A percentile compares a stretch with the other conserved stretches of the same genome.
phyloP scores from a whole-genome alignment of 2,797 vertebrate genomes.

The Gymnothorax reevesii region DNA sequence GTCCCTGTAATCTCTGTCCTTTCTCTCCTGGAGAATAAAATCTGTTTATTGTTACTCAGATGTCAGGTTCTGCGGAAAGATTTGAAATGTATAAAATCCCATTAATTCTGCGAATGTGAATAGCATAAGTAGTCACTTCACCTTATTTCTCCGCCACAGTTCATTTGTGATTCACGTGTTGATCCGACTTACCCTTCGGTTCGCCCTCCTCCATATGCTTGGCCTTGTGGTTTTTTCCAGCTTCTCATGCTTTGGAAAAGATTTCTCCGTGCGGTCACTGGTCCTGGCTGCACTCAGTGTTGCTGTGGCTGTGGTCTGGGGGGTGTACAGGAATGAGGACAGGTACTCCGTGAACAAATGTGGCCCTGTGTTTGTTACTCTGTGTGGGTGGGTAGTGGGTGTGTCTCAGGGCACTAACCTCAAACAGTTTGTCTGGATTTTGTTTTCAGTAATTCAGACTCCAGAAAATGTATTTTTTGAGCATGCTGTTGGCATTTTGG shows the following conservation, averaged over 20 bases:
- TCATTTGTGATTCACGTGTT: background rate
- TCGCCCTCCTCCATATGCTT: background rate
- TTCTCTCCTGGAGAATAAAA: background rate
- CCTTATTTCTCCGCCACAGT: background rate
- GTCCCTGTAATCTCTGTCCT: background rate
- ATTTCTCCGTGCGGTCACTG: slow-evolving; percentile 79
- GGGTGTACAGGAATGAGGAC: slow-evolving; percentile 90
- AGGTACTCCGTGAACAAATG: slow-evolving; percentile 69
- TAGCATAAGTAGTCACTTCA: slow-evolving; percentile 7
- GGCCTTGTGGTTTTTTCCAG: slow-evolving; percentile 59
- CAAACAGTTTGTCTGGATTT: slow-evolving; percentile 27
- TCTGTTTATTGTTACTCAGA: background rate
- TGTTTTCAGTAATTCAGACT: background rate
- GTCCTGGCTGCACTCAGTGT: slow-evolving; percentile 82
- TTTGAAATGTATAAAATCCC: background rate
- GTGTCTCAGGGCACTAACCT: slow-evolving; percentile 20
- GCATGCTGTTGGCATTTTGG: slow-evolving; percentile 4
- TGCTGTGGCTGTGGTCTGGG: slow-evolving; percentile 82
- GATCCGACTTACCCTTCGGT: background rate
- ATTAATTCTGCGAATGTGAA: background rate
- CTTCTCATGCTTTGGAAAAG: slow-evolving; percentile 69
- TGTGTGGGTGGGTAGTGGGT: slow-evolving; percentile 29
- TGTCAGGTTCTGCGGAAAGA: background rate
- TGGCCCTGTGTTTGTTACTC: slow-evolving; percentile 8
- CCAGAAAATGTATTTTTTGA: background rate